Base-by-base conservation (phyloP, 2,888 invertebrate species). In the Ypsolopha sequella region DNA sequence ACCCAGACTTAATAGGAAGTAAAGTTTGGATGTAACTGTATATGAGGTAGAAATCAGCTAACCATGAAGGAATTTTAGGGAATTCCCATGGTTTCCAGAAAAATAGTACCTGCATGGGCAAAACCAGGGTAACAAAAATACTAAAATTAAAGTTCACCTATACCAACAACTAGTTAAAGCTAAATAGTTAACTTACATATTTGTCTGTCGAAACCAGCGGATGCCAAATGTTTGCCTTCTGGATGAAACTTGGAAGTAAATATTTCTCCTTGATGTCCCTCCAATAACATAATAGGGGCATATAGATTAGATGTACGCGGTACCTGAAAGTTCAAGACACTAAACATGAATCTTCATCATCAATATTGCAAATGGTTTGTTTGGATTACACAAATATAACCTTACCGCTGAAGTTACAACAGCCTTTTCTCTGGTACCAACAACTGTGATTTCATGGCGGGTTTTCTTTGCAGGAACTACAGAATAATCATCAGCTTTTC, bases 181-280 rank as follows among this genome's bases (percentile, higher is more conserved):
- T 24, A n/a, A n/a, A n/a, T n/a, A 24, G 2, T 24, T 33, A 48
- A 88, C 94, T 89, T 88, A 97, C 97, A 95, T 64, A 99, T 96
- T 80, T 95, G 94, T 68, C 98, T 87, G 69, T 99, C 99, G 75
- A 96, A 97, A 7, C 99, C 99, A 7, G 95, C 93, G 0, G 98
- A 96, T 2, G 97, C 97, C 41, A 99, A 78, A 69, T 97, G 93
- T 64, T 95, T 93, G 6, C 99, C 99, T 70, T 99, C 98, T 0
- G 98, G 98, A 71, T 98, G 97, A 76, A 99, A 99, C 76, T 95
- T 95, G 7, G 93, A 88, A 2, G 94, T 90, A 72, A 96, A 98
- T 62, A 99, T 93, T 76, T 99, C 99, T 8, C 98, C 98, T 71
- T 96, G 95, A 71, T 99, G 99, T 0, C 98, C 99, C 68, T 97